phyloP scores from a whole-genome alignment of 2,888 invertebrate genomes.

The Argyresthia albistria region DNA sequence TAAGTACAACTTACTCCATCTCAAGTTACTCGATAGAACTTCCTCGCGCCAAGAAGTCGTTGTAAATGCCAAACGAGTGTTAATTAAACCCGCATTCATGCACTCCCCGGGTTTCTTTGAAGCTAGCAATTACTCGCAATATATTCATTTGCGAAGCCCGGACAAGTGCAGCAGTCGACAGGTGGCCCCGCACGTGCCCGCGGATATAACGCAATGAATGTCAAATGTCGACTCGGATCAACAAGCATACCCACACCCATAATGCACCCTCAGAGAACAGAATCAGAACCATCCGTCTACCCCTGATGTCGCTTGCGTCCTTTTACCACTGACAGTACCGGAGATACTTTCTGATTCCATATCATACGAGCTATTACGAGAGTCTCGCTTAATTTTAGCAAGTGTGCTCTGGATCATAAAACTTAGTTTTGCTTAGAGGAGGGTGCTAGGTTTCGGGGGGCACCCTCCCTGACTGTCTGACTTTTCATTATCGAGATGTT shows the following conservation, averaged over 20 bases:
- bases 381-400: conserved; percentile 42
- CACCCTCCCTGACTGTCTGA: conserved; percentile 68
- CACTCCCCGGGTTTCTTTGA: not conserved
- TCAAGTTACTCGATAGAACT: no score
- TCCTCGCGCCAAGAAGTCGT: no score
- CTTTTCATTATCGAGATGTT: conserved; percentile 74
- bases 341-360: conserved; percentile 70
- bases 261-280: conserved; percentile 23
- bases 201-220: conserved; percentile 69
- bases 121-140: conserved; percentile 6
- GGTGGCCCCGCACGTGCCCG: conserved; percentile 67
- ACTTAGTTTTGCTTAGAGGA: conserved; percentile 38
- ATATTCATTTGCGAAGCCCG: conserved; percentile 14
- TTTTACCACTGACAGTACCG: conserved; percentile 13
- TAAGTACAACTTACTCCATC: no score
- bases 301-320: conserved; percentile 21
- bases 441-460: conserved; percentile 32
- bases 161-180: conserved; percentile 59
- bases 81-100: no score
- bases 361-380: conserved; percentile 66
- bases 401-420: conserved; percentile 34
- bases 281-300: conserved; percentile 27
- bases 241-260: conserved; percentile 8
- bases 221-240: conserved; percentile 47
- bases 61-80: no score